phyloP scores from a whole-genome alignment of 92 coral and sea anemone species.

The Hydrozoanthus gracilis region DNA sequence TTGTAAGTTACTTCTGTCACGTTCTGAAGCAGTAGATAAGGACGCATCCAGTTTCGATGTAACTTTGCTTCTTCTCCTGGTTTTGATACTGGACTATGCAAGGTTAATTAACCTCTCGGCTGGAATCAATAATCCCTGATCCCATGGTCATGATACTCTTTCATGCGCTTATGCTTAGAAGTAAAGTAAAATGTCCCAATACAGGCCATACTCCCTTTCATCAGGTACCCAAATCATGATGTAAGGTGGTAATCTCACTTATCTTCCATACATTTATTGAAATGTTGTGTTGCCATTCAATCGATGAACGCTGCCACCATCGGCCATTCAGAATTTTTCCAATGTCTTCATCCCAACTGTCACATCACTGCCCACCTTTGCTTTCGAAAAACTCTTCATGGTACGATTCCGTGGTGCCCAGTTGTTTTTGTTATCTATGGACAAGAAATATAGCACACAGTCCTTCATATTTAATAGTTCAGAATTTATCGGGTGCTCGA shows the following conservation, averaged over 20 bases:
- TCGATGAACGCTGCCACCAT: background rate
- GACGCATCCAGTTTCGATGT: conserved; percentile 58
- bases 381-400: no score
- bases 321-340: background rate
- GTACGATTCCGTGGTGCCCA: no score
- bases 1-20: conserved; percentile 58
- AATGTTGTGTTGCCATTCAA: conserved; percentile 29
- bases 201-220: background rate
- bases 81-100: conserved; percentile 42
- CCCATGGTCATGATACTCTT: conserved; percentile 37
- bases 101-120: conserved; percentile 53
- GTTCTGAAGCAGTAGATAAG: conserved; percentile 37
- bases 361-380: conserved; percentile 15
- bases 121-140: conserved; percentile 21
- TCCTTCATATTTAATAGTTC: no score
- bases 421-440: no score
- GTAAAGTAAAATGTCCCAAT: background rate
- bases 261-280: background rate
- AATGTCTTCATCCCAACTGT: background rate
- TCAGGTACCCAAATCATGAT: conserved; percentile 5
- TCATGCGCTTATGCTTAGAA: conserved; percentile 2
- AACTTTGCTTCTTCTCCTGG: conserved; percentile 54
- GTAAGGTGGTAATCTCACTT: conserved; percentile 14
- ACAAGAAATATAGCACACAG: no score
- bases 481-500: no score